Percentiles rank a stretch among this genome's conserved stretches.
phyloP scores from a whole-genome alignment of 2,113 vertebrate species.

The Columba livia region DNA sequence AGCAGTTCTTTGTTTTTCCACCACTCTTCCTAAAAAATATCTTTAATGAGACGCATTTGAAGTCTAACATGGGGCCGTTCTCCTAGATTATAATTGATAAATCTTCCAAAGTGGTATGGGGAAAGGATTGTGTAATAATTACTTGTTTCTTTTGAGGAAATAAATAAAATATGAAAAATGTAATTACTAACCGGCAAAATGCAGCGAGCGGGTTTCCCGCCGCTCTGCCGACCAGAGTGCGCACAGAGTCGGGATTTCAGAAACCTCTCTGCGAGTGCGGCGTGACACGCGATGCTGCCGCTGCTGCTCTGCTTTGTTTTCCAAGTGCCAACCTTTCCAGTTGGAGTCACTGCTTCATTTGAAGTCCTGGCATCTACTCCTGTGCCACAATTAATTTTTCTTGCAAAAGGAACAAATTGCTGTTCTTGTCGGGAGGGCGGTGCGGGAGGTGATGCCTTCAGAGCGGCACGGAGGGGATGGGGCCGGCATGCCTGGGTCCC shows the following conservation, averaged over 20 bases:
- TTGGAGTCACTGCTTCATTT: conserved; percentile 1
- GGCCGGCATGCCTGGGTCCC: fast-evolving
- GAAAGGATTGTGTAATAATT: conserved; percentile 65
- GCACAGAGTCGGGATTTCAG: conserved; percentile 28
- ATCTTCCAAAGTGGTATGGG: conserved; percentile 61
- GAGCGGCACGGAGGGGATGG: neutral
- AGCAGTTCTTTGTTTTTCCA: conserved; percentile 72
- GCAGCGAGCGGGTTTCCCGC: conserved; percentile 15
- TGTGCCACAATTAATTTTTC: conserved; percentile 24
- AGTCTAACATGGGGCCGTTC: conserved; percentile 66
- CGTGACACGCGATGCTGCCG: conserved; percentile 2
- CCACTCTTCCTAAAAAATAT: conserved; percentile 56
- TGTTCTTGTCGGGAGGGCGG: neutral
- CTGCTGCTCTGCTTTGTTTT: conserved; percentile 22
- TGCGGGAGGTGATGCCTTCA: fast-evolving
- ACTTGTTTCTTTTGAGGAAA: conserved; percentile 69
- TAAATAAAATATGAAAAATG: conserved; percentile 74
- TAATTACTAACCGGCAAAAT: conserved; percentile 54
- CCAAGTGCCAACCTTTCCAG: conserved; percentile 27
- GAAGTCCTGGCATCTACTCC: neutral
- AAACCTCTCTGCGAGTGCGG: neutral
- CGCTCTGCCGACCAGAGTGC: neutral
- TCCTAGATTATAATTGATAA: conserved; percentile 70
- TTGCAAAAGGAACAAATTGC: conserved; percentile 53
- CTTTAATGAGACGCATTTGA: conserved; percentile 70